Evolutionary conservation across 2,113 vertebrate genomes (phyloP).

Genomic region (Sinocyclocheilus maitianheensis): DNA sequence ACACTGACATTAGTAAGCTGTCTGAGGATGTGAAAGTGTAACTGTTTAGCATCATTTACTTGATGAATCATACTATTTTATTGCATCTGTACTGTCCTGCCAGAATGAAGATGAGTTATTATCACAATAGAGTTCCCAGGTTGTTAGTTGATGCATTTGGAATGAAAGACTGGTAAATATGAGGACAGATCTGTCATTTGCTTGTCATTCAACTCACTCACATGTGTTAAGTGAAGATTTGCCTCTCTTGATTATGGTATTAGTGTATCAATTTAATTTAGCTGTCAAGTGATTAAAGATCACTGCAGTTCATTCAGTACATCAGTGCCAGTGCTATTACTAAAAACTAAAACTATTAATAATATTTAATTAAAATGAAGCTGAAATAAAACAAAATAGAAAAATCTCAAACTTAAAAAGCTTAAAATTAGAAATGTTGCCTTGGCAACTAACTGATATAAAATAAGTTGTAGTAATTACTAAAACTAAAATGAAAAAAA

Average conservation of each 20-base stretch:
- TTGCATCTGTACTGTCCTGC: neutral
- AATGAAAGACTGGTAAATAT: neutral
- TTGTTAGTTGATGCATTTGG: constrained; percentile 1
- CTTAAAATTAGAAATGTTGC: neutral
- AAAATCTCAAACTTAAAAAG: neutral
- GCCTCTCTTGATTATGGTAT: neutral
- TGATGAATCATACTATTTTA: neutral
- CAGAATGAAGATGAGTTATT: neutral
- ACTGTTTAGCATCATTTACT: neutral
- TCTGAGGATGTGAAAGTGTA: neutral
- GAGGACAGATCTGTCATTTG: neutral
- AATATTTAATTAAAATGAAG: neutral
- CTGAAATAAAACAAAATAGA: neutral
- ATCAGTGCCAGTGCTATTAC: neutral
- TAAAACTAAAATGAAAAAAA: too few species aligned
- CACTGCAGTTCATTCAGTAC: too few species aligned
- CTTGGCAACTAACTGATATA: too few species aligned
- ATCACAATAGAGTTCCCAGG: neutral
- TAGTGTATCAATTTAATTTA: too few species aligned
- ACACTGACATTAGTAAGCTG: neutral
- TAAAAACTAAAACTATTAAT: neutral
- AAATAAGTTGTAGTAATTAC: too few species aligned
- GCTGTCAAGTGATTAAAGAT: neutral
- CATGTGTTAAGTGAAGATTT: neutral
- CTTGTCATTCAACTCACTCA: neutral